Base-by-base conservation (phyloP, 2,113 vertebrate genomes). In the Brienomyrus brachyistius region DNA sequence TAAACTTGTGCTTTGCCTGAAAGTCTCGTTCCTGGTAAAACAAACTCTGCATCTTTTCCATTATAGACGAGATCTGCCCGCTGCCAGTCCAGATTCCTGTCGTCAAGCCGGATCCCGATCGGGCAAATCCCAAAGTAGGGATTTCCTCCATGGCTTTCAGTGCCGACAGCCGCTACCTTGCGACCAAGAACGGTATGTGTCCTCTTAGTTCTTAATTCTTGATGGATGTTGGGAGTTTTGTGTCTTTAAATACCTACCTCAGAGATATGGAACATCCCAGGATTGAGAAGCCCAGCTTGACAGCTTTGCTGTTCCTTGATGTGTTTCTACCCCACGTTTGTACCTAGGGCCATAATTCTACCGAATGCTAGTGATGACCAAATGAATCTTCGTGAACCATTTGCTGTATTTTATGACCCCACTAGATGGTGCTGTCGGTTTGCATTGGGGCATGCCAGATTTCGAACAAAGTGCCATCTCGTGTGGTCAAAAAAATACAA, bases 61-160 rank as follows among this genome's bases (percentile, higher is more conserved):
- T 92, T 94, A 5, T 92, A 99, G 98, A 99, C 88, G 97, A 98
- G 89, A 93, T 99, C 66, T 92, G 92, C 87, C 90, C 95, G 5
- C 88, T 94, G 48, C 98, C 98, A 0, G 93, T 97, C 86, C 94
- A 97, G 54, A 90, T 99, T 56, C 97, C 97, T 59, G 95, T 94
- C 0, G 91, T 97, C 89, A 98, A 98, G 92, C 98, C 98, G 0
- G 95, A 96, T 8, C 91, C 95, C 0, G 98, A 99, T 92, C 93
- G 97, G 86, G 97, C 98, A 1, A 99, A 99, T 94, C 98, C 98
- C 9, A 98, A 97, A 93, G 95, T 99, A 1, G 98, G 98, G 4
- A 51, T 99, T 1, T 97, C 97, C 47, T 92, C 94, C 80, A 52
- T 98, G 95, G 97, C 97, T 1, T 99, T 99, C 92, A 99, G 98